Conservation (phyloP, 2,888 invertebrate species). For the Pollenia griseotomentosa region DNA sequence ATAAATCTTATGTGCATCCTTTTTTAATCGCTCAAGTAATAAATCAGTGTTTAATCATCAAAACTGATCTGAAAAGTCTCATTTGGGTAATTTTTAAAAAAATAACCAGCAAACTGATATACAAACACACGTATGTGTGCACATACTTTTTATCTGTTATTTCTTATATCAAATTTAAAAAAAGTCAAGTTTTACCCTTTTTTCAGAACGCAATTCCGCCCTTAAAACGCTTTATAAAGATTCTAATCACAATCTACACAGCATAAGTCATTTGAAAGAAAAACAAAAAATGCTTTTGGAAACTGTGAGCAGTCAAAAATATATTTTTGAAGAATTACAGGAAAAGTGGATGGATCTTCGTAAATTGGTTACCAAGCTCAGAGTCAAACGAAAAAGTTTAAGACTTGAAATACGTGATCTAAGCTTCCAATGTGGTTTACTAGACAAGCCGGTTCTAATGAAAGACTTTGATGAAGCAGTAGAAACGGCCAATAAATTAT, state of each 20-base stretch:
- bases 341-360: slow-evolving; percentile 71
- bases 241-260: slow-evolving; percentile 78
- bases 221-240: slow-evolving; percentile 75
- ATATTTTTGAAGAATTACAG: slow-evolving; percentile 52
- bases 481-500: slow-evolving; percentile 61
- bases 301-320: slow-evolving; percentile 63
- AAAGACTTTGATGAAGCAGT: slow-evolving; percentile 80
- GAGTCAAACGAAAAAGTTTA: slow-evolving; percentile 75
- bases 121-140: too few relatives aligned
- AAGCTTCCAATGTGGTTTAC: slow-evolving; percentile 78
- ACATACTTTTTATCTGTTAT: too few relatives aligned
- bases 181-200: too few relatives aligned
- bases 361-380: slow-evolving; percentile 74
- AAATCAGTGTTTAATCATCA: too few relatives aligned
- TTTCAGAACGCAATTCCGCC: slow-evolving; percentile 78
- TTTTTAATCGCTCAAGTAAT: too few relatives aligned
- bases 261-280: slow-evolving; percentile 79
- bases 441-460: slow-evolving; percentile 79
- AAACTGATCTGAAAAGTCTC: too few relatives aligned
- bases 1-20: too few relatives aligned
- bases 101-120: too few relatives aligned
- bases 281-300: slow-evolving; percentile 74
- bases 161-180: too few relatives aligned
- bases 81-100: too few relatives aligned
- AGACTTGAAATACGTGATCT: slow-evolving; percentile 75